phyloP scores from a whole-genome alignment of 2,797 vertebrate species.

The Crax fasciolata region DNA sequence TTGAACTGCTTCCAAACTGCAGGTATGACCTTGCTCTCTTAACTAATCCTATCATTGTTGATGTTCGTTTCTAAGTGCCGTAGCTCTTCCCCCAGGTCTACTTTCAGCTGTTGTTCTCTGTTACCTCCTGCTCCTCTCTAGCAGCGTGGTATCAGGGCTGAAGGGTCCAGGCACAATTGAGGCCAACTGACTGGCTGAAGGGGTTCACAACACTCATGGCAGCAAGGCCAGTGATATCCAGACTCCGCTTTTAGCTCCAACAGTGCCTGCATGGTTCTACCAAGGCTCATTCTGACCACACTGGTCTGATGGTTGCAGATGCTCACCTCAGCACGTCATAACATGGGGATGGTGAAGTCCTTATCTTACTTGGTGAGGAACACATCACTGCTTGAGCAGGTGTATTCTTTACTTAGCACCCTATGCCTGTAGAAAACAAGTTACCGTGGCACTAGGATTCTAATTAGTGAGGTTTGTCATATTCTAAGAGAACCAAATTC shows the following conservation, averaged over 20 bases:
- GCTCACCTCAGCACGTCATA: neutral
- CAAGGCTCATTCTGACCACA: neutral
- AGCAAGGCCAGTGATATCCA: fast-evolving
- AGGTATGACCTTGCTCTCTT: neutral
- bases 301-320: neutral
- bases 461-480: neutral
- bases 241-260: neutral
- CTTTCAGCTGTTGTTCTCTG: neutral
- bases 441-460: slow-evolving; percentile 1
- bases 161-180: neutral
- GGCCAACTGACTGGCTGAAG: neutral
- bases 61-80: neutral
- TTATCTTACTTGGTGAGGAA: neutral
- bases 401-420: slow-evolving; percentile 56
- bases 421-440: slow-evolving; percentile 28
- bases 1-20: neutral
- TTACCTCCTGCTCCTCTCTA: neutral
- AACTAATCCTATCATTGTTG: neutral
- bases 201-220: neutral
- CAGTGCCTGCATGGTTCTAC: fast-evolving
- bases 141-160: neutral
- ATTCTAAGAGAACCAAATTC: neutral
- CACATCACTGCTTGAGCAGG: slow-evolving; percentile 20
- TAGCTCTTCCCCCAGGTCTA: neutral
- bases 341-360: neutral